These are phyloP conservation scores for Drosophila macrospina DNA, from an alignment of 2,888 invertebrate genomes.

Conservation along the genomic window DNA sequence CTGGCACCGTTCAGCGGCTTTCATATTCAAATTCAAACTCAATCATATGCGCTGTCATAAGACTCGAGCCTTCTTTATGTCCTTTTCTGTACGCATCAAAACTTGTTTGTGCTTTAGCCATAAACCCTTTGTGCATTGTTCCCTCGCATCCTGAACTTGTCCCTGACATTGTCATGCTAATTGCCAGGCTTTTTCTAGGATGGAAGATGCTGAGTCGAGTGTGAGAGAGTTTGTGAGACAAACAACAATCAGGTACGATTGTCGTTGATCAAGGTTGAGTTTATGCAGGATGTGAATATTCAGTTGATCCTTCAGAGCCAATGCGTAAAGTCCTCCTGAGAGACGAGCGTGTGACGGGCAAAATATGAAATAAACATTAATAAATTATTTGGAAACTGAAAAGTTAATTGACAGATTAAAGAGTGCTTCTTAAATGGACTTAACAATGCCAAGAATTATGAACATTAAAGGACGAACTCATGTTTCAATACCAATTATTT, in stretches of 20 bases:
- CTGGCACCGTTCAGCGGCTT: conserved; percentile 28
- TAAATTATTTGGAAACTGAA: background rate
- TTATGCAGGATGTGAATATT: conserved; percentile 23
- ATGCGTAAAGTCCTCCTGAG: conserved; percentile 41
- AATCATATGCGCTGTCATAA: conserved; percentile 71
- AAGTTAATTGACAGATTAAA: background rate
- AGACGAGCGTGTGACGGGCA: background rate
- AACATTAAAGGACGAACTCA: background rate
- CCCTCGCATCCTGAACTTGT: conserved; percentile 49
- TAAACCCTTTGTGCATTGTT: conserved; percentile 47
- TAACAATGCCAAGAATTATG: background rate
- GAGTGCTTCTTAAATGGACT: background rate
- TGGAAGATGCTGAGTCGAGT: conserved; percentile 3
- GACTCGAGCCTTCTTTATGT: conserved; percentile 40
- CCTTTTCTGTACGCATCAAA: conserved; percentile 45
- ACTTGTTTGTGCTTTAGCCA: conserved; percentile 53
- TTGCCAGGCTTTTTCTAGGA: conserved; percentile 49
- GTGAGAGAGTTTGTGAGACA: conserved; percentile 43
- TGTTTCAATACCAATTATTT: conserved; percentile 1
- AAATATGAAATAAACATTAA: background rate
- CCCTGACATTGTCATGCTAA: conserved; percentile 71
- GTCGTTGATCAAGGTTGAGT: conserved; percentile 24
- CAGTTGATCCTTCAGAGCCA: conserved; percentile 49
- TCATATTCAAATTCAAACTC: conserved; percentile 64
- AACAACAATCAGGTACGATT: conserved; percentile 56